Percentiles rank a stretch among this genome's conserved stretches.
These are phyloP conservation scores for Halyomorpha halys DNA, from an alignment of 1,140 invertebrate genomes.

Conservation along the genomic window DNA sequence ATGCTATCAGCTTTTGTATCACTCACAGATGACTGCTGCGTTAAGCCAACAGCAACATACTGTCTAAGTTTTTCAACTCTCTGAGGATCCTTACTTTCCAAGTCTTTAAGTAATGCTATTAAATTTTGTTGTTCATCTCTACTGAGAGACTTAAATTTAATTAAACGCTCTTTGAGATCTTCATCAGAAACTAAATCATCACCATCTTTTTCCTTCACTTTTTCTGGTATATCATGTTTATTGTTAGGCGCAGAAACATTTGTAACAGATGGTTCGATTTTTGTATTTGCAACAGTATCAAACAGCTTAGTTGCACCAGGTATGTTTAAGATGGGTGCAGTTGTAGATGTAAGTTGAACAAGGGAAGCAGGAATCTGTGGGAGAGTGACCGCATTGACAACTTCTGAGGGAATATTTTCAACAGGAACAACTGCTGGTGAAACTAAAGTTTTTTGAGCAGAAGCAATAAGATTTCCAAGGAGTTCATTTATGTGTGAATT, in stretches of 20 bases:
- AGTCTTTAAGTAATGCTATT: constrained; percentile 63
- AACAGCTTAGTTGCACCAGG: not conserved
- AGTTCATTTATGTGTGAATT: constrained; percentile 23
- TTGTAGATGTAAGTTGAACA: not conserved
- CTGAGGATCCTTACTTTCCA: constrained; percentile 56
- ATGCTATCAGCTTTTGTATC: constrained; percentile 26
- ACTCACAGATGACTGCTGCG: constrained; percentile 8
- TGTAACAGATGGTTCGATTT: not conserved
- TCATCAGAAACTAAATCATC: constrained; percentile 54
- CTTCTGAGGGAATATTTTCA: not conserved
- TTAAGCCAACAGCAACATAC: constrained; percentile 47
- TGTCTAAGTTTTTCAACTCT: constrained; percentile 58
- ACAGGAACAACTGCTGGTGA: constrained; percentile 16
- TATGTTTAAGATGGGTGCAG: not conserved
- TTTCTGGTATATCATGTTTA: not conserved
- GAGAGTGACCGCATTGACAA: not conserved
- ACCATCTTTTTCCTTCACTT: not conserved
- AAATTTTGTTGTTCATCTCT: constrained; percentile 66
- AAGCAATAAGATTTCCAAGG: constrained; percentile 21
- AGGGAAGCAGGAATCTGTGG: not conserved
- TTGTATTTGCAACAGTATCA: not conserved
- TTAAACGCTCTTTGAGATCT: constrained; percentile 59
- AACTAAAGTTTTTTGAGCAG: constrained; percentile 22
- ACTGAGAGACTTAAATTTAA: constrained; percentile 66
- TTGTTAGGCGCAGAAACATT: not conserved